Percentiles rank a stretch among this genome's conserved stretches.
Evolutionary conservation across 2,888 invertebrate genomes (phyloP).

Genomic region (Acleris sparsana): DNA sequence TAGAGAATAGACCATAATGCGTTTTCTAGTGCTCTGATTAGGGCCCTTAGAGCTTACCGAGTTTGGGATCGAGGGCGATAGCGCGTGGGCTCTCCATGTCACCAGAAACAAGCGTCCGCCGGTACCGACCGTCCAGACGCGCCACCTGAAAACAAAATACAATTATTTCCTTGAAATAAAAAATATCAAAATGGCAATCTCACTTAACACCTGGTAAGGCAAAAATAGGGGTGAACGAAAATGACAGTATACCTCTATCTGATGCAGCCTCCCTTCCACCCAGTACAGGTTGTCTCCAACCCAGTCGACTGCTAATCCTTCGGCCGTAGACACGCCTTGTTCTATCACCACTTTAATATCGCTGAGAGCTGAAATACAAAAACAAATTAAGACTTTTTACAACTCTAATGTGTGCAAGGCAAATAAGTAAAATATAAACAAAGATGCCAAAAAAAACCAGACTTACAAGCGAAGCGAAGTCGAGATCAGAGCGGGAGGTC

Average conservation of each 20-base stretch:
- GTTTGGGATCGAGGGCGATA: conserved; percentile 91
- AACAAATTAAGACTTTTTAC: not conserved
- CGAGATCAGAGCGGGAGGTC: too few species aligned
- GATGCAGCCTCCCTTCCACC: conserved; percentile 93
- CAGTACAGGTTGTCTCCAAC: conserved; percentile 93
- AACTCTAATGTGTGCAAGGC: not conserved
- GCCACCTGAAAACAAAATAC: conserved; percentile 54
- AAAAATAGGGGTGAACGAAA: not conserved
- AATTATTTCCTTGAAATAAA: not conserved
- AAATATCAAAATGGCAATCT: not conserved
- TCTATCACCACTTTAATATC: conserved; percentile 92
- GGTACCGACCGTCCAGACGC: conserved; percentile 85
- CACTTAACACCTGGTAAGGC: too few species aligned
- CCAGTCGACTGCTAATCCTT: conserved; percentile 96
- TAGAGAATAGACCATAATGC: too few species aligned
- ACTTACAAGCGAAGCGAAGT: too few species aligned
- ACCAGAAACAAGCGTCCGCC: conserved; percentile 90
- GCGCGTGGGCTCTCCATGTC: conserved; percentile 94
- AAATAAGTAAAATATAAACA: not conserved
- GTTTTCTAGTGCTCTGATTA: too few species aligned
- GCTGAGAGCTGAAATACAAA: conserved; percentile 79
- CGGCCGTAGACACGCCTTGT: conserved; percentile 92
- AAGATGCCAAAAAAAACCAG: too few species aligned
- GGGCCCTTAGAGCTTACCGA: conserved; percentile 74
- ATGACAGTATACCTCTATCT: conserved; percentile 87